phyloP scores from a whole-genome alignment of 23 tunicate genomes.

The Styela clava region DNA sequence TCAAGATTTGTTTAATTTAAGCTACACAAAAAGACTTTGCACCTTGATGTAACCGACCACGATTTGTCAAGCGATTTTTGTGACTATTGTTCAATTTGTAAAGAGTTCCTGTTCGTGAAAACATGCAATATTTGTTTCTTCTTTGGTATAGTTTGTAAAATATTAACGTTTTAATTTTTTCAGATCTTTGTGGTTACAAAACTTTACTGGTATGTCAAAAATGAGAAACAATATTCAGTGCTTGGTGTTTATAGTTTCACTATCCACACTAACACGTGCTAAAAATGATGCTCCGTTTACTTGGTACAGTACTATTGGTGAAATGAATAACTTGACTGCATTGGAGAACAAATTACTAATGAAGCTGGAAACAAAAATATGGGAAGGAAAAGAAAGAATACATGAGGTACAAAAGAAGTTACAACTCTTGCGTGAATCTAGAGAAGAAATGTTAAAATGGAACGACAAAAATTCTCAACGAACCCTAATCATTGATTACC shows the following conservation, averaged over 20 bases:
- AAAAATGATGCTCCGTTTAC: background rate
- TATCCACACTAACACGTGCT: background rate
- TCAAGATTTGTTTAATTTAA: too few species aligned
- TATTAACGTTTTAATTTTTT: too few species aligned
- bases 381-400: background rate
- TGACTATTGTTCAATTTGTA: too few species aligned
- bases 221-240: too few species aligned
- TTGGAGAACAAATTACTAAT: background rate
- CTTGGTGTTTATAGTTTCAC: background rate
- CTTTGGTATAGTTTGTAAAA: too few species aligned
- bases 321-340: background rate
- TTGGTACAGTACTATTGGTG: conserved; percentile 16
- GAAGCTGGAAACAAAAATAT: background rate
- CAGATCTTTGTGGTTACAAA: too few species aligned
- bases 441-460: background rate
- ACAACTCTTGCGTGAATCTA: background rate
- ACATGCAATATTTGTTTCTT: too few species aligned
- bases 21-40: too few species aligned
- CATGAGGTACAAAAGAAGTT: background rate
- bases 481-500: background rate
- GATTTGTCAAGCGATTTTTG: too few species aligned
- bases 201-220: too few species aligned
- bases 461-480: background rate
- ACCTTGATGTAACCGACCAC: too few species aligned
- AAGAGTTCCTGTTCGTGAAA: too few species aligned